These are phyloP conservation scores for Parnassius glacialis DNA, from an alignment of 2,888 invertebrate genomes.

Conservation along the genomic window DNA sequence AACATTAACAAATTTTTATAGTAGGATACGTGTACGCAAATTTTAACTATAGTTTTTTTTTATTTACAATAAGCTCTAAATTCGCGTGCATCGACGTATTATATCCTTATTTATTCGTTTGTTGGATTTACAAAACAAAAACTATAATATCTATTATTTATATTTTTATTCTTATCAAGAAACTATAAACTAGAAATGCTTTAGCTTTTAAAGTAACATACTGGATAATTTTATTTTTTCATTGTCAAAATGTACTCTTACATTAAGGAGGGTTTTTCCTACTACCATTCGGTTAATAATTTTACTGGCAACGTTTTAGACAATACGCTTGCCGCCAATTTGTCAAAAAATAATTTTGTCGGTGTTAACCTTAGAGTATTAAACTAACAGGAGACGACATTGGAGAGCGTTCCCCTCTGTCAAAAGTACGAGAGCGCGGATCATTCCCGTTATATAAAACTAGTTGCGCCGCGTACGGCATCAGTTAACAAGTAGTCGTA, in stretches of 20 bases:
- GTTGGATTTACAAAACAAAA: background rate
- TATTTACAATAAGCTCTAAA: slow-evolving; percentile 2
- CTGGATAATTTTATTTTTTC: background rate
- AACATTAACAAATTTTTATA: slow-evolving; percentile 1
- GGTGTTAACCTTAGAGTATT: no score
- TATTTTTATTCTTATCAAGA: slow-evolving; percentile 13
- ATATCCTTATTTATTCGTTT: background rate
- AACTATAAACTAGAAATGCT: slow-evolving; percentile 28
- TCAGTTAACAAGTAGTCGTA: no score
- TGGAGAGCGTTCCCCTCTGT: no score
- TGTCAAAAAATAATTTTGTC: background rate
- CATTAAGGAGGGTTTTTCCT: background rate
- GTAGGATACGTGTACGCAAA: slow-evolving; percentile 10
- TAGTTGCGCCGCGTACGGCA: no score
- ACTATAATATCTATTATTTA: slow-evolving; percentile 3
- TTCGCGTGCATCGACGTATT: background rate
- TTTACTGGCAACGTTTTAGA: background rate
- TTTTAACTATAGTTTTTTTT: background rate
- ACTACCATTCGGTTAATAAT: background rate
- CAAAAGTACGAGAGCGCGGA: no score
- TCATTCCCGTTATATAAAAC: no score
- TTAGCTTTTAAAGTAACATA: background rate
- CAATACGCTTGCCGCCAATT: slow-evolving; percentile 1
- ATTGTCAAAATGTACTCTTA: no score
- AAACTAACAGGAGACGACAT: no score